Base-by-base conservation (phyloP, 1,140 invertebrate species). In the Drosophila fuyamai region DNA sequence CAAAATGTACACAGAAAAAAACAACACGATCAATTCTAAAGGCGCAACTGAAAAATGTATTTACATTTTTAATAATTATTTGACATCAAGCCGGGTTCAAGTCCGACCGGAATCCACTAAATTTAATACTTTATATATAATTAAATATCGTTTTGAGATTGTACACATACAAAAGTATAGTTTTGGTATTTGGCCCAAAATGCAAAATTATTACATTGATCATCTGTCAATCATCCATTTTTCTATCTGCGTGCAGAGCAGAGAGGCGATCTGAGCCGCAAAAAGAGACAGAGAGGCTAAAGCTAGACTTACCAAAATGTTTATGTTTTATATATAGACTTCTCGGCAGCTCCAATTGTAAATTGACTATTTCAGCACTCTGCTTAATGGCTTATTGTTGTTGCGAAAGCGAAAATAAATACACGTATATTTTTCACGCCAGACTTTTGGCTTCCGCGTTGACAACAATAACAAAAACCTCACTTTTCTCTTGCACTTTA, bases 291-390 rank as follows among this genome's bases (percentile, higher is more conserved):
- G 27, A 40, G 47, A 29, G n/a, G 32, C 29, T 55, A 38, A 59
- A 43, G 44, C 58, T 41, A 63, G 70, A 75, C 72, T 75, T 75
- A 75, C 72, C 71, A 44, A 75, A 75, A 48, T 75, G 72, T 70
- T 71, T 71, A 63, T 75, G 56, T 44, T 62, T 62, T 59, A 63
- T 63, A 60, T 63, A 63, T 53, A 14, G 58, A 74, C 70, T 62
- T 73, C 71, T 62, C 29, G 70, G 68, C 57, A 62, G 71, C 70
- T 74, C 58, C 43, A 72, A 56, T 51, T 75, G 62, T n/a, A 67
- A 76, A 76, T 57, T 58, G 62, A 66, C 73, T 66, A 54, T 76
- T 66, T 76, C 72, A 72, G 78, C 78, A 77, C 67, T 78, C 68
- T 51, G 55, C 50, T 57, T 50, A n/a, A 59, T 41, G 61, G 53